Base-by-base conservation (phyloP, 1,140 invertebrate species). In the Trachymyrmex cornetzi region DNA sequence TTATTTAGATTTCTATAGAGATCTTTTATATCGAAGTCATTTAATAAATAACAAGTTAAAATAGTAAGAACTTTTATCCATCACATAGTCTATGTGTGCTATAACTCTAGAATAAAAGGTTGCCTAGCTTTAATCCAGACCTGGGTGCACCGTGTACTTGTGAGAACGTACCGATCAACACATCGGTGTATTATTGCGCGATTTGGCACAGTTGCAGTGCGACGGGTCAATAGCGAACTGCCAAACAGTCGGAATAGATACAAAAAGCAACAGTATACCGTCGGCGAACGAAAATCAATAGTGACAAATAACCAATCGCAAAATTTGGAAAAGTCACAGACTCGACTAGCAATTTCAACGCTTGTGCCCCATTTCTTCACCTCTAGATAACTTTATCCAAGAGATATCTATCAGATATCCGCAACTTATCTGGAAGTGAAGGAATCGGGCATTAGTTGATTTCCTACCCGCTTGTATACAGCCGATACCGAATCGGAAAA, bases 191-290 rank as follows among this genome's bases (percentile, higher is more conserved):
- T 7, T 38, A 22, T n/a, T 48, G 24, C 67, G 24, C 24, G 55
- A 63, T n/a, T 74, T 75, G 55, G 69, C 80, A 75, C 44, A 27
- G 3, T n/a, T 22, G 55, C 38, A 50, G 30, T 44, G 24, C 44
- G 80, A 57, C 44, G 63, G 44, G 71, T 75, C 80, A 84, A 66
- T 67, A 84, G 55, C 69, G 27, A 75, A 61, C 38, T 75, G 80
- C 55, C 55, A 63, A 84, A 74, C 55, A 59, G 74, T 63, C 55
- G 69, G 69, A 75, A 75, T 75, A 50, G 80, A 75, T 50, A 84
- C 38, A 84, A 63, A 84, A 63, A 24, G 22, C 55, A 38, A 75
- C 38, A 24, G 14, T 57, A n/a, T 19, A 27, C 38, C 34, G 24
- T 48, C 67, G 22, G 11, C 38, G 55, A 48, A 44, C 4, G n/a